Percentiles rank a stretch among this genome's conserved stretches.
Evolutionary conservation across 1,140 invertebrate species (phyloP).

Genomic region (Drosophila ananassae): DNA sequence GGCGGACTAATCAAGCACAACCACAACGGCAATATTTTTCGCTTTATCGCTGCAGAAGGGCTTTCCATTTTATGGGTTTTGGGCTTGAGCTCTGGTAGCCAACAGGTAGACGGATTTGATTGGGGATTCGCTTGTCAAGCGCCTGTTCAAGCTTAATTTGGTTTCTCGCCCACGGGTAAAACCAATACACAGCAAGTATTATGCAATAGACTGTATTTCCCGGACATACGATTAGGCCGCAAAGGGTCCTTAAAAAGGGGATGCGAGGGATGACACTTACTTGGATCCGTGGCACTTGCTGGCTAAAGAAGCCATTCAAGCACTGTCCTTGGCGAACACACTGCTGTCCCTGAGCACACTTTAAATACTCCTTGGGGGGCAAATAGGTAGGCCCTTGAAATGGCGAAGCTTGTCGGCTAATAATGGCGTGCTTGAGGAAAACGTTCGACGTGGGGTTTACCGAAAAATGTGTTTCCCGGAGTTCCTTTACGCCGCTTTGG

Average conservation of each 20-base stretch:
- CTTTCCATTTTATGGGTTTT: constrained; percentile 62
- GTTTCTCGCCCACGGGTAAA: constrained; percentile 17
- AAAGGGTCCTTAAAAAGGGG: neutral
- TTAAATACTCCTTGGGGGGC: constrained; percentile 72
- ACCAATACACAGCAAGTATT: constrained; percentile 23
- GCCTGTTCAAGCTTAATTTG: constrained; percentile 37
- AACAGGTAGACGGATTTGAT: constrained; percentile 3
- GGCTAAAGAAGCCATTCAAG: constrained; percentile 65
- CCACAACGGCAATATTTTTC: constrained; percentile 48
- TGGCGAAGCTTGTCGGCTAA: constrained; percentile 73
- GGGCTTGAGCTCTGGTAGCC: constrained; percentile 13
- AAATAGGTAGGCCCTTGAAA: constrained; percentile 78
- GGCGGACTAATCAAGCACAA: constrained; percentile 57
- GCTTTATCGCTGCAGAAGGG: constrained; percentile 58
- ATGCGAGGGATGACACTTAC: constrained; percentile 36
- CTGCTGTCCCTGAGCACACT: constrained; percentile 69
- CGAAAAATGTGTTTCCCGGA: constrained; percentile 57
- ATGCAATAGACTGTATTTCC: constrained; percentile 25
- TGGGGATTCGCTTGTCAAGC: constrained; percentile 30
- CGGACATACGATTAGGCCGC: neutral
- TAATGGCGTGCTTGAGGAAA: constrained; percentile 76
- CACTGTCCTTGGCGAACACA: constrained; percentile 71
- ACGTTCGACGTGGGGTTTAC: constrained; percentile 70
- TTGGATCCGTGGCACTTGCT: constrained; percentile 74
- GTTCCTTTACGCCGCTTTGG: constrained; percentile 59